A percentile compares a stretch with the other conserved stretches of the same genome.
These are phyloP conservation scores for Cheilosia vernalis DNA, from an alignment of 2,888 invertebrate genomes.

Conservation along the genomic window DNA sequence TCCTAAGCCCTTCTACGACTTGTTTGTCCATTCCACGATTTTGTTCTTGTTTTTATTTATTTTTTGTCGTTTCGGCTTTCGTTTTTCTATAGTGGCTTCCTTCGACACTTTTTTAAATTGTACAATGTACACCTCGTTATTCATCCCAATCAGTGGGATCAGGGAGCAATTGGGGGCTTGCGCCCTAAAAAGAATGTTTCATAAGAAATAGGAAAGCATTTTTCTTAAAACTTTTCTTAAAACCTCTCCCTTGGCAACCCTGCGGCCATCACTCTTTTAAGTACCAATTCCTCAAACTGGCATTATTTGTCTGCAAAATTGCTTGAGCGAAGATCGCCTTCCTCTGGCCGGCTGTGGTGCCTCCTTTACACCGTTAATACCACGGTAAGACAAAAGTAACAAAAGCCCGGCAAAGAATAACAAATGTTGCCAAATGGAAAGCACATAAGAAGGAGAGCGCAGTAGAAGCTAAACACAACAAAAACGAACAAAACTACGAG, in stretches of 20 bases:
- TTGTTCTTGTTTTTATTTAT: too few species aligned
- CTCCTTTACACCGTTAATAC: constrained; percentile 49
- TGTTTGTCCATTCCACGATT: too few species aligned
- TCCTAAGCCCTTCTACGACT: too few species aligned
- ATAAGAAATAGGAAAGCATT: too few species aligned
- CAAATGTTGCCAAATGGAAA: constrained; percentile 62
- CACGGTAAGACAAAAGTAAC: constrained; percentile 33
- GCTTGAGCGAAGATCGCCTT: constrained; percentile 58
- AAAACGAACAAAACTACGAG: constrained; percentile 19
- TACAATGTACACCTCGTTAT: too few species aligned
- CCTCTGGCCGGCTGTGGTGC: constrained; percentile 23
- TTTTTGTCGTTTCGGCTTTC: too few species aligned
- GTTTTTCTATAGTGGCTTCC: too few species aligned
- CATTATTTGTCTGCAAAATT: constrained; percentile 73
- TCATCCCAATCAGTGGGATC: too few species aligned
- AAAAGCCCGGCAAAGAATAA: constrained; percentile 13
- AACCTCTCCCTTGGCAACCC: constrained; percentile 31
- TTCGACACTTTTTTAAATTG: too few species aligned
- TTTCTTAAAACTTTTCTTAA: too few species aligned
- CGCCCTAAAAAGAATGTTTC: too few species aligned
- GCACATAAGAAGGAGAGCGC: constrained; percentile 1
- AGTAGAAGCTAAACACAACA: background rate
- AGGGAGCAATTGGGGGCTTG: too few species aligned
- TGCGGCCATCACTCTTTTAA: constrained; percentile 54
- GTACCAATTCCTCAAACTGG: constrained; percentile 67